phyloP scores from a whole-genome alignment of 1,140 invertebrate species.

The Ylistrum balloti region DNA sequence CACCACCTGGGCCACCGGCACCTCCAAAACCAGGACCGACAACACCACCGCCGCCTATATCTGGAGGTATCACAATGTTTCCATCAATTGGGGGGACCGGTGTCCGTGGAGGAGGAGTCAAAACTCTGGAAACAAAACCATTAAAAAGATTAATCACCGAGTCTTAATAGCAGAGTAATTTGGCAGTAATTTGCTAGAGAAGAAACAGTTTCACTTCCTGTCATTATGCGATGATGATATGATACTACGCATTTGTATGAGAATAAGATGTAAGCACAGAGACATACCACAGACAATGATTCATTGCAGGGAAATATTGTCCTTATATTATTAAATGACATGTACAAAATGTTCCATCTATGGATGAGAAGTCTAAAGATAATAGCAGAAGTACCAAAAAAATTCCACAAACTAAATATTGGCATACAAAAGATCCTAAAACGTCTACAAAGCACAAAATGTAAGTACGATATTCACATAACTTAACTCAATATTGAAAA shows the following conservation, averaged over 20 bases:
- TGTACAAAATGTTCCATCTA: not conserved
- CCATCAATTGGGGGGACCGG: slow-evolving; percentile 41
- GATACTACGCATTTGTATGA: too few relatives aligned
- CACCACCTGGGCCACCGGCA: slow-evolving; percentile 54
- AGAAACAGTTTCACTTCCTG: too few relatives aligned
- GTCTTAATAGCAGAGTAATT: too few relatives aligned
- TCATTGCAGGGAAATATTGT: not conserved
- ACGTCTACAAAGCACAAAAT: too few relatives aligned
- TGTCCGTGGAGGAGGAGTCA: not conserved
- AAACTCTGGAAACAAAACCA: not conserved
- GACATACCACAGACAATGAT: not conserved
- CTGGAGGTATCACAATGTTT: slow-evolving; percentile 51
- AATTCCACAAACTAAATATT: too few relatives aligned
- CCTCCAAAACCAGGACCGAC: slow-evolving; percentile 56
- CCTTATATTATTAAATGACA: not conserved
- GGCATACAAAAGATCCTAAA: too few relatives aligned
- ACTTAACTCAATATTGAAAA: too few relatives aligned
- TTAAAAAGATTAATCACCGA: too few relatives aligned
- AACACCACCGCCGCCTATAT: slow-evolving; percentile 68
- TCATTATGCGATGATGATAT: too few relatives aligned
- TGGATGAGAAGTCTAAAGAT: not conserved
- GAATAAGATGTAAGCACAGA: too few relatives aligned
- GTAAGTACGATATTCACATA: too few relatives aligned
- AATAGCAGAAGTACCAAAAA: not conserved
- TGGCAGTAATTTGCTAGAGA: not conserved